These are phyloP conservation scores for Corella eumyota DNA, from an alignment of 23 tunicate genomes.

Conservation along the genomic window DNA sequence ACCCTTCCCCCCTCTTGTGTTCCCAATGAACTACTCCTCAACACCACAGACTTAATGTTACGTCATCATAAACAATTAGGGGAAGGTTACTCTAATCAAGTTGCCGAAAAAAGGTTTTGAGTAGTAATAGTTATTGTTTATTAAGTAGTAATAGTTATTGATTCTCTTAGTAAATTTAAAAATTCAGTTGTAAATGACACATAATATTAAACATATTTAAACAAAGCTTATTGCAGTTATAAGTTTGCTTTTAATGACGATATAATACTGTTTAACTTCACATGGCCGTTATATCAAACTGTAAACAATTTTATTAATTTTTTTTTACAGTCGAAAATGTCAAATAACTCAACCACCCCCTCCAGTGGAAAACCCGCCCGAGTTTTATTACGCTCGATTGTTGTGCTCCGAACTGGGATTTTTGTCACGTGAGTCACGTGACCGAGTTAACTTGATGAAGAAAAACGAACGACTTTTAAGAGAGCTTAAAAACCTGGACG, in stretches of 20 bases:
- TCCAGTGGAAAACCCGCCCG: conserved; percentile 13
- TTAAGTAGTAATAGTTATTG: not conserved
- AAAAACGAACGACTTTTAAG: conserved; percentile 80
- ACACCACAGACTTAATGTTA: conserved; percentile 24
- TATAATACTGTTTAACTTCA: too few relatives aligned
- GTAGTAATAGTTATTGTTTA: too few relatives aligned
- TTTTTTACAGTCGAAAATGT: conserved; percentile 32
- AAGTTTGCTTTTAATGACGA: too few relatives aligned
- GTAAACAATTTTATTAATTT: too few relatives aligned
- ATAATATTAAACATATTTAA: too few relatives aligned
- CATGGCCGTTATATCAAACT: too few relatives aligned
- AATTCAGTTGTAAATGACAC: too few relatives aligned
- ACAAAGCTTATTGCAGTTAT: too few relatives aligned
- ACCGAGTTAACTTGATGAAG: conserved; percentile 42
- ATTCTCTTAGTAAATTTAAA: too few relatives aligned
- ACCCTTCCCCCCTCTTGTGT: conserved; percentile 24
- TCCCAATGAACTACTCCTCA: conserved; percentile 18
- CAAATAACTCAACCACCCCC: conserved; percentile 22
- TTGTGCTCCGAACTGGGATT: conserved; percentile 74
- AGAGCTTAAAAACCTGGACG: conserved; percentile 85
- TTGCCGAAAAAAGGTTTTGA: conserved; percentile 23
- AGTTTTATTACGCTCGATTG: conserved; percentile 67
- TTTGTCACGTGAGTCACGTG: conserved; percentile 73
- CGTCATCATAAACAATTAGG: conserved; percentile 39
- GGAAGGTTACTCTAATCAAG: conserved; percentile 18